phyloP scores from a whole-genome alignment of 2,888 invertebrate genomes.

The Drosophila koepferae region DNA sequence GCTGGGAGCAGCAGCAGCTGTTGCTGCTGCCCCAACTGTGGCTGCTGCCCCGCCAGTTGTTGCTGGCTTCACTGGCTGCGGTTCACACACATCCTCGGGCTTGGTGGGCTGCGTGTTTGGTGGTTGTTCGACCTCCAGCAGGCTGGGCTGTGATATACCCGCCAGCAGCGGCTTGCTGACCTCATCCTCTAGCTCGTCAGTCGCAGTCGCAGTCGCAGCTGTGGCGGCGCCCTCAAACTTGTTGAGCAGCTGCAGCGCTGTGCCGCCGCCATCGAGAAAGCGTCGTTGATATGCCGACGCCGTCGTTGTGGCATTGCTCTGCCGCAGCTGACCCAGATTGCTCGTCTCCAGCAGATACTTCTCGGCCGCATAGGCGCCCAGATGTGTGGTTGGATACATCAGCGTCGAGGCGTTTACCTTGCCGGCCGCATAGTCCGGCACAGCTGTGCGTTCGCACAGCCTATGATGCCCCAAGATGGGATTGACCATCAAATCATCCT shows the following conservation, averaged over 20 bases:
- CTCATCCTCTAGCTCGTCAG: slow-evolving; percentile 73
- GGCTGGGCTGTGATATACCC: slow-evolving; percentile 59
- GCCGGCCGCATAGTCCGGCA: neutral
- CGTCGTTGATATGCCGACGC: slow-evolving; percentile 63
- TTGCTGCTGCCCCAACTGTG: neutral
- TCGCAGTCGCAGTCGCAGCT: neutral
- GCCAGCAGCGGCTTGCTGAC: slow-evolving; percentile 77
- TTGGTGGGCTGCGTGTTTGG: slow-evolving; percentile 33
- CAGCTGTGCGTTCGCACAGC: slow-evolving; percentile 86
- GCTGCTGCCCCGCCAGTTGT: neutral
- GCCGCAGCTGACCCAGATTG: slow-evolving; percentile 64
- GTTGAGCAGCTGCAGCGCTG: slow-evolving; percentile 76
- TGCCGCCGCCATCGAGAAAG: slow-evolving; percentile 82
- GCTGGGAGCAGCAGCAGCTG: slow-evolving; percentile 20
- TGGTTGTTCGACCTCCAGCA: slow-evolving; percentile 49
- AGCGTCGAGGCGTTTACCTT: slow-evolving; percentile 52
- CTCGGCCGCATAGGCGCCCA: slow-evolving; percentile 75
- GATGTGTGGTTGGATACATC: slow-evolving; percentile 74
- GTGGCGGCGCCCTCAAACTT: slow-evolving; percentile 56
- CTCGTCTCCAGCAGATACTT: slow-evolving; percentile 77
- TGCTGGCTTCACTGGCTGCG: slow-evolving; percentile 55
- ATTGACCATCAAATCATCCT: slow-evolving; percentile 85
- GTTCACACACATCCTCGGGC: slow-evolving; percentile 67
- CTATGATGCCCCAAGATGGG: slow-evolving; percentile 87
- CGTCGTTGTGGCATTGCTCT: slow-evolving; percentile 19